Percentiles rank a stretch among this genome's conserved stretches.
Evolutionary conservation across 1,140 invertebrate genomes (phyloP).

Genomic region (Matsumurasca onukii): DNA sequence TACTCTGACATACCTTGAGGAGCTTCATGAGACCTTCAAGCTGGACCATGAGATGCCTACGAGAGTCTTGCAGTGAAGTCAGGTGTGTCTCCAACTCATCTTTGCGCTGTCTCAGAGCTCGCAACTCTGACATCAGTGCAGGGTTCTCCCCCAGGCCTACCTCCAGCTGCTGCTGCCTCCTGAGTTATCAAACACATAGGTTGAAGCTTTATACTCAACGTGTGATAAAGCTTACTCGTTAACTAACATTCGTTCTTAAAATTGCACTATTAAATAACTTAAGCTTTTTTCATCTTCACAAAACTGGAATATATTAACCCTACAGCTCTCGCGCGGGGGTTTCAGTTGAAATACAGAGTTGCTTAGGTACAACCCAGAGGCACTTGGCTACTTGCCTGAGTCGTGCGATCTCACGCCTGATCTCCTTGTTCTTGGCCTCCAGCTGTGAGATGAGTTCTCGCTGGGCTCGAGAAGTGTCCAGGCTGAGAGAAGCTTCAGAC

Average conservation of each 20-base stretch:
- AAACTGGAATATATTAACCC: too few relatives aligned
- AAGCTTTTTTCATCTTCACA: too few relatives aligned
- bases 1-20: conserved; percentile 87
- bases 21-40: conserved; percentile 96
- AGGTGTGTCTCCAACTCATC: conserved; percentile 93
- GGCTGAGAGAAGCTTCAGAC: conserved; percentile 69
- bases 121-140: conserved; percentile 85
- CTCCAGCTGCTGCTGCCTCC: conserved; percentile 81
- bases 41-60: conserved; percentile 92
- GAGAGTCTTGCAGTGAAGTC: conserved; percentile 87
- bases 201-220: too few relatives aligned
- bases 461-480: conserved; percentile 84
- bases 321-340: too few relatives aligned
- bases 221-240: too few relatives aligned
- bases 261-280: too few relatives aligned
- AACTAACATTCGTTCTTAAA: too few relatives aligned
- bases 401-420: conserved; percentile 94
- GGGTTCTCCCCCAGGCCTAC: conserved; percentile 61
- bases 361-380: too few relatives aligned
- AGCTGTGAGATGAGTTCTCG: conserved; percentile 92
- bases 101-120: conserved; percentile 87
- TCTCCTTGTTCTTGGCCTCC: conserved; percentile 96
- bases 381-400: too few relatives aligned
- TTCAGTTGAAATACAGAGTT: too few relatives aligned
- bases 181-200: conserved; percentile 47